Percentiles rank a stretch among this genome's conserved stretches.
These are phyloP conservation scores for Lepidotrigona ventralis DNA, from an alignment of 1,140 invertebrate genomes.

Conservation along the genomic window DNA sequence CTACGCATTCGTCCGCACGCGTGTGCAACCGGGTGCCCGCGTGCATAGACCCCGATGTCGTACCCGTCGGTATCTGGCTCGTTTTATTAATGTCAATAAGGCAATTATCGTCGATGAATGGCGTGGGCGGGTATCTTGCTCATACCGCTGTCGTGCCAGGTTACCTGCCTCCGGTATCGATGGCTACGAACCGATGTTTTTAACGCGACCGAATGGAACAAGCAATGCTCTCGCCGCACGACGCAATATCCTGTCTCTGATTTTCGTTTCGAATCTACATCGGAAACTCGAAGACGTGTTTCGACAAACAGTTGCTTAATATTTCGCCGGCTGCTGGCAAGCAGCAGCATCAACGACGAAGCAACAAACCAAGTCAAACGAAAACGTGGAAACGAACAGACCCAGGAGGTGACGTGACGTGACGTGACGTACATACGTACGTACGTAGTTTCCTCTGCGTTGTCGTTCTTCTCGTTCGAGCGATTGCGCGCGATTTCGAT, in stretches of 20 bases:
- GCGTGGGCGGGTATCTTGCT: slow-evolving; percentile 68
- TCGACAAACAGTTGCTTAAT: slow-evolving; percentile 20
- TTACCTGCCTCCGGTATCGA: slow-evolving; percentile 64
- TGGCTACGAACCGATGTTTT: slow-evolving; percentile 57
- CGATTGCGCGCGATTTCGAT: background rate
- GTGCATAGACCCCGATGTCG: slow-evolving; percentile 57
- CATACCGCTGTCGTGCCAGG: slow-evolving; percentile 59
- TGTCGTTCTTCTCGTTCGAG: background rate
- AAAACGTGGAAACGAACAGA: background rate
- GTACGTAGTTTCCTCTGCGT: background rate
- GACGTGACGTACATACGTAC: background rate
- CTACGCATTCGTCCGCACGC: slow-evolving; percentile 11
- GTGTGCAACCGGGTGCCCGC: slow-evolving; percentile 32
- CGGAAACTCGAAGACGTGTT: background rate
- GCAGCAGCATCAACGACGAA: background rate
- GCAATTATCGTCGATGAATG: slow-evolving; percentile 73
- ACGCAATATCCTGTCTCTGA: background rate
- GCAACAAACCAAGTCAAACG: background rate
- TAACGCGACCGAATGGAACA: slow-evolving; percentile 39
- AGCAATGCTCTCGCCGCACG: background rate
- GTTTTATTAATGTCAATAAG: slow-evolving; percentile 79
- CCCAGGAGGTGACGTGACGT: background rate
- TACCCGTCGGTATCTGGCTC: slow-evolving; percentile 61
- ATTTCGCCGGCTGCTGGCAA: slow-evolving; percentile 7
- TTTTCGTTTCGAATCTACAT: background rate